Percentiles rank a stretch among this genome's conserved stretches.
Evolutionary conservation across 1,140 invertebrate genomes (phyloP).

Genomic region (Potamilus streckersoni): DNA sequence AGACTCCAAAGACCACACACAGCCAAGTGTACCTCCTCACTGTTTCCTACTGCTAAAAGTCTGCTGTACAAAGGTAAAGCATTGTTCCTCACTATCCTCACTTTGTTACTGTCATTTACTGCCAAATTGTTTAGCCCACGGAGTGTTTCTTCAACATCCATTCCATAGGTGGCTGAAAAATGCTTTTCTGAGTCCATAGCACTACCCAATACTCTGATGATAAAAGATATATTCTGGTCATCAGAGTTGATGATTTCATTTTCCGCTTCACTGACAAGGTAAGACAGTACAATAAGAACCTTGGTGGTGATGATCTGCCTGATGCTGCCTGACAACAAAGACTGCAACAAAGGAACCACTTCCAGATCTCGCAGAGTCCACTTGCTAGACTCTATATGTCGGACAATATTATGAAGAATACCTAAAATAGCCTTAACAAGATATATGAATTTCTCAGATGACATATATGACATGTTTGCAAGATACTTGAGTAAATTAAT

Average conservation of each 20-base stretch:
- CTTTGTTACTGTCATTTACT: slow-evolving; percentile 58
- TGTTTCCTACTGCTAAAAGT: slow-evolving; percentile 32
- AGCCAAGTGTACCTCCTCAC: slow-evolving; percentile 43
- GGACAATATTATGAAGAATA: slow-evolving; percentile 21
- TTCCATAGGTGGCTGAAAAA: slow-evolving; percentile 53
- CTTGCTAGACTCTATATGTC: slow-evolving; percentile 24
- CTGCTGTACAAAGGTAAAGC: slow-evolving; percentile 44
- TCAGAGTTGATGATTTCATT: slow-evolving; percentile 48
- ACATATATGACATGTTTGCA: neutral
- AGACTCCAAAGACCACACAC: slow-evolving; percentile 55
- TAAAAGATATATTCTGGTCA: slow-evolving; percentile 50
- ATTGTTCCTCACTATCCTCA: slow-evolving; percentile 44
- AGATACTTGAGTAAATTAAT: neutral
- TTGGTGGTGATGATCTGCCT: slow-evolving; percentile 51
- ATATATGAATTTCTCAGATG: neutral
- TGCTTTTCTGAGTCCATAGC: slow-evolving; percentile 47
- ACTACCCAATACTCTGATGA: slow-evolving; percentile 43
- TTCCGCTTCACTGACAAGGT: slow-evolving; percentile 52
- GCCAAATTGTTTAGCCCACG: slow-evolving; percentile 57
- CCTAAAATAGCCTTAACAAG: slow-evolving; percentile 24
- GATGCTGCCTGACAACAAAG: slow-evolving; percentile 25
- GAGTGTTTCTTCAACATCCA: slow-evolving; percentile 51
- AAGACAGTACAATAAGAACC: slow-evolving; percentile 50
- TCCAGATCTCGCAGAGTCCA: slow-evolving; percentile 29
- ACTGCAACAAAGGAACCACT: slow-evolving; percentile 32